These are phyloP conservation scores for Pituophis catenifer DNA, from an alignment of 2,113 vertebrate genomes.

Conservation along the genomic window DNA sequence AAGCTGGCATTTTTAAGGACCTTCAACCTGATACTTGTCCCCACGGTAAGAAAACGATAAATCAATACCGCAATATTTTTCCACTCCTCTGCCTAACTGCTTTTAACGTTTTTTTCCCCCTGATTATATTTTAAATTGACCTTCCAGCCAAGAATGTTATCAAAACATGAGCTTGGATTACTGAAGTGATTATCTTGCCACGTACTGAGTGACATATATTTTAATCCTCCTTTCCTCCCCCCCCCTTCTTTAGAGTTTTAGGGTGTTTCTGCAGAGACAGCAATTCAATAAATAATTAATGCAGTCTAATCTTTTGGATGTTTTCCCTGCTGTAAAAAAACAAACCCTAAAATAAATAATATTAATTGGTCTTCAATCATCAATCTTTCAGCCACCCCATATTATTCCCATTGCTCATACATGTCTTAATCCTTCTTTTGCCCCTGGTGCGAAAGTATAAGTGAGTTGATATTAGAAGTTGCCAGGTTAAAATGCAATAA, in stretches of 20 bases:
- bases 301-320: slow-evolving; percentile 69
- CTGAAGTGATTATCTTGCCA: slow-evolving; percentile 44
- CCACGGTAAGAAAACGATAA: neutral
- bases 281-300: slow-evolving; percentile 77
- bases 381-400: slow-evolving; percentile 53
- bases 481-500: slow-evolving; percentile 63
- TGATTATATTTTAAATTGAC: slow-evolving; percentile 51
- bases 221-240: neutral
- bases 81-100: slow-evolving; percentile 26
- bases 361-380: slow-evolving; percentile 78
- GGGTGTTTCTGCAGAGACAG: slow-evolving; percentile 58
- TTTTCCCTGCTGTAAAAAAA: slow-evolving; percentile 71
- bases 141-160: slow-evolving; percentile 39
- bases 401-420: slow-evolving; percentile 60
- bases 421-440: slow-evolving; percentile 52
- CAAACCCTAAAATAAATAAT: slow-evolving; percentile 65
- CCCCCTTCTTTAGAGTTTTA: neutral
- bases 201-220: slow-evolving; percentile 38
- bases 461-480: slow-evolving; percentile 50
- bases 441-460: slow-evolving; percentile 61
- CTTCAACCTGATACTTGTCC: neutral
- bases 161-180: slow-evolving; percentile 49
- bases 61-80: neutral
- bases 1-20: neutral
- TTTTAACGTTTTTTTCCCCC: slow-evolving; percentile 19